Base-by-base conservation (phyloP, 1,140 invertebrate species). In the Pseudomyrmex sp. region DNA sequence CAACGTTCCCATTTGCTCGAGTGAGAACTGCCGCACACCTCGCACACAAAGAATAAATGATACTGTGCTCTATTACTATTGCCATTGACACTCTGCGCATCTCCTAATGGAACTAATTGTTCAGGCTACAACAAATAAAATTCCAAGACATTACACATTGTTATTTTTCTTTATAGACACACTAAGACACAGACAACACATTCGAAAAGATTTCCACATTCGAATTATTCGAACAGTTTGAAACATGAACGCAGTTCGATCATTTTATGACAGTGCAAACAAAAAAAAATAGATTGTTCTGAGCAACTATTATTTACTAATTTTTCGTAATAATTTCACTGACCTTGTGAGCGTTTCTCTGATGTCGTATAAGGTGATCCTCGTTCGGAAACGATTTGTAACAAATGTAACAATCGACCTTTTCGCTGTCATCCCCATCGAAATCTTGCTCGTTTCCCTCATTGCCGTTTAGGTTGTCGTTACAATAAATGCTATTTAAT, bases 1-100 rank as follows among this genome's bases (percentile, higher is more conserved):
- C 95, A 95, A 58, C 95, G 93, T 82, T 95, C 95, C 91, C 95
- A 95, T 83, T 95, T 95, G 48, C 94, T 95, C 0, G 93, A 92
- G 89, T 95, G 93, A 0, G 95, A 94, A 72, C 92, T 93, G 10
- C 94, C 94, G 70, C 95, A 95, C 35, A 95, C 86, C 83, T 95
- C 95, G 74, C 95, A 95, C 2, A 94, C 93, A 61, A 95, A 95
- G 59, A 94, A 95, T 12, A 95, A 90, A 87, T 95, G 92, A 88
- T 95, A 94, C 23, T 94, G 94, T 0, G 92, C 92, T 26, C 92
- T 90, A 65, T 93, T 94, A 2, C 92, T 92, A 46, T 91, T 93
- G 1, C 92, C 91, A 69, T 93, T 93, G 5, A 92, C 66, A 52
- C 79, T 91, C 0, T 83, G 73, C 0, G 82, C 65, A 50, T 93